Base-by-base conservation (phyloP, 2,797 vertebrate species). In the Antennarius maculatus region DNA sequence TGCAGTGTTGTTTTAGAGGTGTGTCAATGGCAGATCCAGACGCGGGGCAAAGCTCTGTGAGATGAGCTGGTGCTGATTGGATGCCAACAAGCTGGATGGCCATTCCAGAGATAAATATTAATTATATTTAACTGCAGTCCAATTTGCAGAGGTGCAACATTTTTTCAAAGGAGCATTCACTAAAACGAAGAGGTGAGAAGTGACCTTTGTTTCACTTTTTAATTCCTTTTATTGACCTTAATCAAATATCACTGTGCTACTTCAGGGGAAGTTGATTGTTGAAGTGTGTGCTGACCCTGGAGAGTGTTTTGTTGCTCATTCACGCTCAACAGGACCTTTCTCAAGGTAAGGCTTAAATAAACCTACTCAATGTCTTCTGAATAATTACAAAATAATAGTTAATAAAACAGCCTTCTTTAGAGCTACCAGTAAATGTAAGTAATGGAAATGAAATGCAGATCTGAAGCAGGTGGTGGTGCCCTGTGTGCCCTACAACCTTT, bases 21-120 rank as follows among this genome's bases (percentile, higher is more conserved):
- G 57, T 53, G 62, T 71, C 78, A 56, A 74, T 31, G 58, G 70
- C 42, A 50, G 61, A 75, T 75, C 63, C 45, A 17, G 55, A 39
- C 31, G 51, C 54, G 23, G 41, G n/a, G 6, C 14, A 54, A 28
- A 41, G 56, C 59, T 66, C 63, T 52, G 58, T 73, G 71, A 54
- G 61, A 48, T 56, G 51, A 68, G 59, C 57, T 18, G 8, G 52
- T 43, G 64, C 48, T 48, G 77, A 78, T 74, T 76, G 27, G 71
- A 58, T 47, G 65, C 51, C 68, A 74, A 76, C 47, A 66, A 67
- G 58, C 6, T 8, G 31, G 31, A n/a, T 14, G 13, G 43, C 4
- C 15, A n/a, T 46, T 46, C 16, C 12, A 46, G 43, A n/a, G 14
- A 46, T 5, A 34, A 5, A 34, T 5, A 34, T 34, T 34, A 4